Evolutionary conservation across 2,888 invertebrate genomes (phyloP), one percentile per base, ranked within the genome.

Genomic region (Nephrotoma appendiculata): DNA sequence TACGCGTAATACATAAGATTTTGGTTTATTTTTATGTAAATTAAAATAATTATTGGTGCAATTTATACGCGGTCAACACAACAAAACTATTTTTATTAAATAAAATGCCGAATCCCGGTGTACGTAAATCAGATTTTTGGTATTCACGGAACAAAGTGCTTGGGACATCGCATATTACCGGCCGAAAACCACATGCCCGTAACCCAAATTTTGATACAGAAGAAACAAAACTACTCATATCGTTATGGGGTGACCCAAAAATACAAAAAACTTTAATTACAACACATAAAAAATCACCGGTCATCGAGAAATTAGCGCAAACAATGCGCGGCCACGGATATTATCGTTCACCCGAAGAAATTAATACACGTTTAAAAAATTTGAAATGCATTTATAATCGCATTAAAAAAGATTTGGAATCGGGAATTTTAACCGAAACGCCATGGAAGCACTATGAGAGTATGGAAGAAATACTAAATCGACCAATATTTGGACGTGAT

Each of bases 201-300:
- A 93, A 93, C 89, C 92, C 93, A 71, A 94, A 94, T 90, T 94
- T 94, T 89, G 93, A 93, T 89, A 93, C 93, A 88, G 93, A 94
- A 88, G 94, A 94, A 90, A 94, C 93, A 11, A 93, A 93, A 89
- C 89, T 94, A 88, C 91, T 94, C 88, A 94, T 94, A 88, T 93
- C 93, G 88, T 90, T 94, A 87, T 94, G 94, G 94, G 93, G 94
- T 86, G 93, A 93, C 89, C 93, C 93, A 9, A 92, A 92, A 88
- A 91, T 93, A 87, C 94, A 94, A 89, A 93, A 93, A 89, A 93
- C 93, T 87, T 90, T 94, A 86, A 93, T 93, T 89, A 92, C 93
- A 87, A 93, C 93, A 44, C 94, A 93, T 89, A 92, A 93, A 87
- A 94, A 94, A 90, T 93, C 93, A 89, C 92, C 93, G 5, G 93